phyloP scores from a whole-genome alignment of 2,113 vertebrate genomes.

The Spheniscus mendiculus region DNA sequence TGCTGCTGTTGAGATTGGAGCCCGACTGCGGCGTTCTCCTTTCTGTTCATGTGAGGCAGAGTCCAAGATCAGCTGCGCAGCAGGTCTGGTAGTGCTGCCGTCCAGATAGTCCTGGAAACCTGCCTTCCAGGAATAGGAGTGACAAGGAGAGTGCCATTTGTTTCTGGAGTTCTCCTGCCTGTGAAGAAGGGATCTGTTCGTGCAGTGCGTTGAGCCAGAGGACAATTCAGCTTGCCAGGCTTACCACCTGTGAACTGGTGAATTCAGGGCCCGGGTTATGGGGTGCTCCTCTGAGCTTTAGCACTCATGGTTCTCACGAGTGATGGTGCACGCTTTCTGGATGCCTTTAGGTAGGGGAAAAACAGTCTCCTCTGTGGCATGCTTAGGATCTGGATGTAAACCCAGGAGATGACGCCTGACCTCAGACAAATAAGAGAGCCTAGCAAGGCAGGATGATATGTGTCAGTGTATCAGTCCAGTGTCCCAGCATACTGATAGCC shows the following conservation, averaged over 20 bases:
- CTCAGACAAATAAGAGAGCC: background rate
- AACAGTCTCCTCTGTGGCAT: background rate
- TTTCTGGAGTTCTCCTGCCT: background rate
- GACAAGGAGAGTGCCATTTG: background rate
- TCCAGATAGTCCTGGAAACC: conserved; percentile 46
- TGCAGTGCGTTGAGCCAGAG: background rate
- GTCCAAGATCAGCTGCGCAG: conserved; percentile 31
- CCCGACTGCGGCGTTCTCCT: background rate
- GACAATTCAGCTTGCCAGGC: background rate
- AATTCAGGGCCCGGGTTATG: background rate
- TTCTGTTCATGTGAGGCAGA: background rate
- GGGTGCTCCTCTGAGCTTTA: background rate
- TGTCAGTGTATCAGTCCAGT: background rate
- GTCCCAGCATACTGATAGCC: background rate
- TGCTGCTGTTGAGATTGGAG: conserved; percentile 37
- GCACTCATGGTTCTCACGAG: fast-evolving
- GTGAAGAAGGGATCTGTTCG: background rate
- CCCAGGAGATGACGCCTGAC: background rate
- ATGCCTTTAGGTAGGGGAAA: background rate
- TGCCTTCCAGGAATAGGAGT: conserved; percentile 23
- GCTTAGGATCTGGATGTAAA: background rate
- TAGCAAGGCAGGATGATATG: background rate
- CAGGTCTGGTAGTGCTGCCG: background rate
- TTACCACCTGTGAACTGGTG: background rate
- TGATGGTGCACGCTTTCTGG: background rate